Evolutionary conservation across 53 echinoderm and acorn worm genomes (phyloP).

Genomic region (Actinopyga echinites): DNA sequence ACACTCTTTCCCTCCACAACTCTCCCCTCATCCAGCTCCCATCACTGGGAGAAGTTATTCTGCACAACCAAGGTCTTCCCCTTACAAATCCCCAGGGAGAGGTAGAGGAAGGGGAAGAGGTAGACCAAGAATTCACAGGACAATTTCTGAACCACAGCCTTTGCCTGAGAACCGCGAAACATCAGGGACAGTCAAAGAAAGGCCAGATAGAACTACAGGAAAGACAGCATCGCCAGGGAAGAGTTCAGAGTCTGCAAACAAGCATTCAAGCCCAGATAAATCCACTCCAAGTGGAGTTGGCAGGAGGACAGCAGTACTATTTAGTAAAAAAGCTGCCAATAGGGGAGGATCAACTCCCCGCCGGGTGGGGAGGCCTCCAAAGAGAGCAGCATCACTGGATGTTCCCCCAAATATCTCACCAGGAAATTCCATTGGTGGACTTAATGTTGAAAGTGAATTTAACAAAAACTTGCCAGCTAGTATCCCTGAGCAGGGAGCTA

Average conservation of each 20-base stretch:
- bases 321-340: slow-evolving; percentile 78
- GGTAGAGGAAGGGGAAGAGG: slow-evolving; percentile 70
- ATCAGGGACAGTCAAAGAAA: slow-evolving; percentile 42
- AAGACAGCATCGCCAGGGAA: slow-evolving; percentile 55
- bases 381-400: slow-evolving; percentile 82
- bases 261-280: slow-evolving; percentile 45
- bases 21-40: slow-evolving; percentile 78
- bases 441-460: slow-evolving; percentile 72
- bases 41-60: slow-evolving; percentile 79
- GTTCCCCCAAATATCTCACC: slow-evolving; percentile 40
- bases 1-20: slow-evolving; percentile 56
- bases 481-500: slow-evolving; percentile 51
- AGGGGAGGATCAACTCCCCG: slow-evolving; percentile 70
- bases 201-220: slow-evolving; percentile 44
- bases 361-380: slow-evolving; percentile 70
- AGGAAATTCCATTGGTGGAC: slow-evolving; percentile 50
- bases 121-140: slow-evolving; percentile 57
- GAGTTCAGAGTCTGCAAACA: neutral
- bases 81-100: slow-evolving; percentile 61
- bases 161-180: slow-evolving; percentile 52
- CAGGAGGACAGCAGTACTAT: slow-evolving; percentile 89
- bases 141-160: slow-evolving; percentile 69
- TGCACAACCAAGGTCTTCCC: slow-evolving; percentile 70
- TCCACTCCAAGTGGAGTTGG: slow-evolving; percentile 85
- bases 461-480: slow-evolving; percentile 75